Evolutionary conservation across 2,797 vertebrate genomes (phyloP), one percentile per base, ranked within the genome.

Genomic region (Caiman crocodilus): DNA sequence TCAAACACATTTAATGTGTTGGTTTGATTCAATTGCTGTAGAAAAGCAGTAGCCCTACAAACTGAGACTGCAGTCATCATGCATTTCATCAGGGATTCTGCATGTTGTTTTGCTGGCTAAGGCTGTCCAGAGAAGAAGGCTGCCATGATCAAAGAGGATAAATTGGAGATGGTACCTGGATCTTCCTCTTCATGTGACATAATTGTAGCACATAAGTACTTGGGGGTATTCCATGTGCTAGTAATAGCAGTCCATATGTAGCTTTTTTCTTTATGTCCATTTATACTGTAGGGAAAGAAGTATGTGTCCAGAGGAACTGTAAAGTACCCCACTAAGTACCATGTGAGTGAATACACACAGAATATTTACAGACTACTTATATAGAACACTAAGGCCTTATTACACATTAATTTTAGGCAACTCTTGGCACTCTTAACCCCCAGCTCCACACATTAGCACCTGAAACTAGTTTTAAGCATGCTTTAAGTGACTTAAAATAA

Each of bases 191-290:
- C 17, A 63, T n/a, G 16, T 1, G 2, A 20, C 9, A 17, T 32
- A 32, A 56, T 2, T 26, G 13, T 65, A 35, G 55, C 35, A 55
- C 35, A 55, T 61, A 63, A 35, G 80, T 90, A 13, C 15, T 64
- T 21, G 80, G 11, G 55, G 56, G 90, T 92, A 64, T 60, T 87
- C 26, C 28, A 1, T 64, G 60, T 3, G 64, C 84, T 88, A 76
- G 73, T 64, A 90, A 8, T 5, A 79, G 78, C 69, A 84, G 50
- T 89, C 56, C 11, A 0, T 42, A 71, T 76, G 76, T 14, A 89
- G 76, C 1, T 0, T n/a, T 79, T 57, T 5, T 4, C 85, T 94
- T 93, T 91, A 1, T 2, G 21, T 30, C 0, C 35, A 0, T 20
- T 92, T 60, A 11, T 4, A 4, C 60, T 84, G 84, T 82, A 58